Base-by-base conservation (phyloP, 1,140 invertebrate species). In the Megathymus violae region DNA sequence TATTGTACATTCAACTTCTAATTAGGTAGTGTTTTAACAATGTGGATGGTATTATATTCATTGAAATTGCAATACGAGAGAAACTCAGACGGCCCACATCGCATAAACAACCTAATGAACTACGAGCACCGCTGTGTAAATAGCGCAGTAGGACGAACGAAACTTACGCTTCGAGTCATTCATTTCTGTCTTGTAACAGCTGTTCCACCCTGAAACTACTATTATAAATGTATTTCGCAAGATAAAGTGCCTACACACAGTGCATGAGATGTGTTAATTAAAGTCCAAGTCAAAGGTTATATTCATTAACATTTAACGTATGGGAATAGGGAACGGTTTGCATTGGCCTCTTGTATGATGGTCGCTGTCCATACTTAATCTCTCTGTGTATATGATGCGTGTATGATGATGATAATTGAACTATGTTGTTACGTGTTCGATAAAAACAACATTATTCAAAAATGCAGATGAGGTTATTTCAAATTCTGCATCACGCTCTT, bases 101-200 rank as follows among this genome's bases (percentile, higher is more conserved):
- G 25, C 27, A 25, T 47, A 25, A 36, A 51, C 31, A 16, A 38
- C 31, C 22, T 51, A 51, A 51, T 51, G 27, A 51, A 51, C 31
- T 44, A 22, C 48, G 48, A 36, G 15, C 22, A n/a, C 9, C 27
- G 3, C 16, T 22, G 16, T 51, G 47, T 31, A 51, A 51, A 15
- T 36, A 34, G 27, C 9, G 16, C 31, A 36, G 27, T 50, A 34
- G 48, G 46, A 48, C 46, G 10, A 34, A 48, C 25, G 25, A 13
- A 16, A 48, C 11, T 34, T 48, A 36, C 34, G 34, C 10, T 36
- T 36, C 27, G 34, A 36, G 34, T 11, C 34, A 36, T 36, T 36
- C 34, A 36, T 36, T 36, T 36, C 34, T 36, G 34, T 36, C 34
- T 36, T 36, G 27, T 31, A 31, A 31, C 27, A 31, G 27, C 27